Percentiles rank a stretch among this genome's conserved stretches.
Evolutionary conservation across 2,888 invertebrate genomes (phyloP).

Genomic region (Drosophila austrosaltans): DNA sequence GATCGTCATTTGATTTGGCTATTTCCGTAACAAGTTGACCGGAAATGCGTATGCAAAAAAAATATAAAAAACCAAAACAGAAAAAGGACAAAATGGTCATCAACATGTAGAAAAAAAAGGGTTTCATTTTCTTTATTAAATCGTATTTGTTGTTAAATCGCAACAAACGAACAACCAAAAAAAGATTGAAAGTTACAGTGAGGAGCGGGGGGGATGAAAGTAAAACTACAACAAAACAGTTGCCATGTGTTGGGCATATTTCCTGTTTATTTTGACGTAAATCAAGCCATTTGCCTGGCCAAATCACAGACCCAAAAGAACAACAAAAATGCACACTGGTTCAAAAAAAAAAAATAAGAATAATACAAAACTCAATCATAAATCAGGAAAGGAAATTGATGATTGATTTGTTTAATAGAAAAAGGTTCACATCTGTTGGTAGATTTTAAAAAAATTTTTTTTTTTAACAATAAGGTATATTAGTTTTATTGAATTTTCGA

Average conservation of each 20-base stretch:
- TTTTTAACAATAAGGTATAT: not conserved
- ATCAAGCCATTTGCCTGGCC: constrained; percentile 60
- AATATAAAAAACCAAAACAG: not conserved
- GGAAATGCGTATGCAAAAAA: constrained; percentile 51
- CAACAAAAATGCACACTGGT: not conserved
- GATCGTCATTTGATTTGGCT: constrained; percentile 68
- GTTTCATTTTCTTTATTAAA: constrained; percentile 69
- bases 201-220: constrained; percentile 6
- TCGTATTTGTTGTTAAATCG: constrained; percentile 69
- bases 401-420: constrained; percentile 8
- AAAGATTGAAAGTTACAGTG: not conserved
- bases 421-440: not conserved
- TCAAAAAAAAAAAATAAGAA: not conserved
- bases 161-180: constrained; percentile 32
- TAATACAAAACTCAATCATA: not conserved
- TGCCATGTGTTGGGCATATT: constrained; percentile 31
- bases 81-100: constrained; percentile 30
- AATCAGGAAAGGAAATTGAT: constrained; percentile 1
- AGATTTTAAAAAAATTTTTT: not conserved
- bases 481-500: too few species aligned
- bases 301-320: constrained; percentile 39
- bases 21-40: constrained; percentile 63
- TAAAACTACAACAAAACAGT: constrained; percentile 23
- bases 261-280: constrained; percentile 65
- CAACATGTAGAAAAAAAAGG: constrained; percentile 40